These are phyloP conservation scores for Drosophila albomicans DNA, from an alignment of 1,140 invertebrate genomes.

Conservation along the genomic window DNA sequence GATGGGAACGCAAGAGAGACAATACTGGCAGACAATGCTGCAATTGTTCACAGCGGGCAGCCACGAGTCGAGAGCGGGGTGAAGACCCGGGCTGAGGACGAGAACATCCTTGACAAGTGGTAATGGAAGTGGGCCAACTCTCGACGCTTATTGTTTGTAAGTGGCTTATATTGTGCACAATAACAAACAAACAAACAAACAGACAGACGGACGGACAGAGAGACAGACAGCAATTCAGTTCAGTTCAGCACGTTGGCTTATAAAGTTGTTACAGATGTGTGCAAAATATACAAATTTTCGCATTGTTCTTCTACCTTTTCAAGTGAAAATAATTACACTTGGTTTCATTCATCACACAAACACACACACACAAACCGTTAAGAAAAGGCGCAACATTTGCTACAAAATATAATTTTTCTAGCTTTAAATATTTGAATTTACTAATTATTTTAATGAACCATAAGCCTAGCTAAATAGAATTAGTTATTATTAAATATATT, in stretches of 20 bases:
- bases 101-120: constrained; percentile 27
- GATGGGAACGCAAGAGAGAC: constrained; percentile 17
- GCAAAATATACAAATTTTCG: constrained; percentile 65
- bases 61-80: constrained; percentile 18
- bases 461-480: constrained; percentile 17
- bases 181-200: constrained; percentile 39
- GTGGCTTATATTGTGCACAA: constrained; percentile 77
- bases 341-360: background rate
- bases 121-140: constrained; percentile 52
- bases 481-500: background rate
- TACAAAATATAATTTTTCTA: constrained; percentile 17
- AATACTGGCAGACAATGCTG: constrained; percentile 56
- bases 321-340: constrained; percentile 43
- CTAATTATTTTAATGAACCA: background rate
- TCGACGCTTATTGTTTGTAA: constrained; percentile 80
- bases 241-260: constrained; percentile 69
- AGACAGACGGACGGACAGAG: constrained; percentile 11
- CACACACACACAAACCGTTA: background rate
- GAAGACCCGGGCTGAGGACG: constrained; percentile 13
- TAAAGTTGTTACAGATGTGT: constrained; percentile 72
- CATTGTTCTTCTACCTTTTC: constrained; percentile 28
- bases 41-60: constrained; percentile 67
- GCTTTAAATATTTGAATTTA: constrained; percentile 6
- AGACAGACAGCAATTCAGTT: constrained; percentile 59
- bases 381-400: constrained; percentile 43